Base-by-base conservation (phyloP, 2,888 invertebrate species). In the Dryobota labecula region DNA sequence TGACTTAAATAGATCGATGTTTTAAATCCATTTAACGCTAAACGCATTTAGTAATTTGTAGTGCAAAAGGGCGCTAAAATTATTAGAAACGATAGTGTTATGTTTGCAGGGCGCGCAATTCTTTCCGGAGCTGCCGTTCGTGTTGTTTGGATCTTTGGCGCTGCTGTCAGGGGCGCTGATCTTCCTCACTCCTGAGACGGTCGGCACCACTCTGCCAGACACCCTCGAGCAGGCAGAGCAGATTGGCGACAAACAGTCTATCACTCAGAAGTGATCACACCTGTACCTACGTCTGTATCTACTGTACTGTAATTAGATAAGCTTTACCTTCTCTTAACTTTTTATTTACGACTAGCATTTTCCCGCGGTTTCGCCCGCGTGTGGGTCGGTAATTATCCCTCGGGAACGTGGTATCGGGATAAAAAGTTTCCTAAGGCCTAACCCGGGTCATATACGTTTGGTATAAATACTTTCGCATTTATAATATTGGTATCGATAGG, bases 101-200 rank as follows among this genome's bases (percentile, higher is more conserved):
- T 43, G 27, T 43, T 24, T 30, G 8, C n/a, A 75, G 71, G 64
- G 65, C 20, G 76, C 41, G 27, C 64, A 71, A 36, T 74, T 51
- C 43, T 71, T 74, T 7, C 64, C 64, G 6, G 71, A 71, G 51
- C n/a, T 71, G n/a, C 71, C 75, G 27, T 71, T 75, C 43, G 51
- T 75, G 13, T 11, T 71, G 27, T 71, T 71, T 8, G 71, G 64
- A n/a, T 51, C 75, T 5, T 11, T 71, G 36, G 64, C 71, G 3
- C 51, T 71, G 27, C 20, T 71, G 27, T 63, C 71, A 2, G 71
- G 71, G 7, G 64, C 27, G 7, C 51, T 64, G 27, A 75, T 71
- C 51, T 75, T 75, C 36, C n/a, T 71, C 13, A 75, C 71, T 0
- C 75, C 75, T 13, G 75, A 71, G 64, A 75, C 71, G 18, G 64